Conservation (phyloP, 2,888 invertebrate genomes). For the Lypha dubia region DNA sequence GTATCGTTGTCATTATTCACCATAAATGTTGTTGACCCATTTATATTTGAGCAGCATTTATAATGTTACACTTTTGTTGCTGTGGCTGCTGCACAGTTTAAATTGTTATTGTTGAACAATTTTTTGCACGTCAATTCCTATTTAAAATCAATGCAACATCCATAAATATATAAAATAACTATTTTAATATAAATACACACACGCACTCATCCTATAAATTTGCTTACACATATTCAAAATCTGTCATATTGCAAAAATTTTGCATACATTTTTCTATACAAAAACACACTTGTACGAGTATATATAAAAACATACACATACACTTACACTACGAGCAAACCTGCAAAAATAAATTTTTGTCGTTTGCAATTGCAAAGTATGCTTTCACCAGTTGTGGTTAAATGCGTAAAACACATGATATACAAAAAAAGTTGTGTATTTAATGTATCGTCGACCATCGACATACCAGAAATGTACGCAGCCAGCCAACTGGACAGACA, state of each 20-base stretch:
- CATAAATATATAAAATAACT: conserved; percentile 1
- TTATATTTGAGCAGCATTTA: not conserved
- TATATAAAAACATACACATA: not conserved
- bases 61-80: not conserved
- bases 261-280: not conserved
- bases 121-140: conserved; percentile 44
- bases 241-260: not conserved
- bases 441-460: conserved; percentile 10
- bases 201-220: not conserved
- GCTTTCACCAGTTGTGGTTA: conserved; percentile 62
- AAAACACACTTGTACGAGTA: not conserved
- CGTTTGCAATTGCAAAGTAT: conserved; percentile 23
- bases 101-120: conserved; percentile 27
- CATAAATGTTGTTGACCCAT: conserved; percentile 29
- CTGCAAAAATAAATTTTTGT: conserved; percentile 28
- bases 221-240: conserved; percentile 15
- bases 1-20: conserved; percentile 4
- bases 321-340: not conserved
- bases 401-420: conserved; percentile 7
- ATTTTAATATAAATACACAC: not conserved
- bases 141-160: conserved; percentile 32
- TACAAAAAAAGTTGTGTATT: conserved; percentile 34
- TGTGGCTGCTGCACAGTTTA: not conserved
- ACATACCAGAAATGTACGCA: not conserved
- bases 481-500: not conserved